A percentile compares a stretch with the other conserved stretches of the same genome.
These are phyloP conservation scores for Limosa lapponica DNA, from an alignment of 2,797 vertebrate genomes.

Conservation along the genomic window DNA sequence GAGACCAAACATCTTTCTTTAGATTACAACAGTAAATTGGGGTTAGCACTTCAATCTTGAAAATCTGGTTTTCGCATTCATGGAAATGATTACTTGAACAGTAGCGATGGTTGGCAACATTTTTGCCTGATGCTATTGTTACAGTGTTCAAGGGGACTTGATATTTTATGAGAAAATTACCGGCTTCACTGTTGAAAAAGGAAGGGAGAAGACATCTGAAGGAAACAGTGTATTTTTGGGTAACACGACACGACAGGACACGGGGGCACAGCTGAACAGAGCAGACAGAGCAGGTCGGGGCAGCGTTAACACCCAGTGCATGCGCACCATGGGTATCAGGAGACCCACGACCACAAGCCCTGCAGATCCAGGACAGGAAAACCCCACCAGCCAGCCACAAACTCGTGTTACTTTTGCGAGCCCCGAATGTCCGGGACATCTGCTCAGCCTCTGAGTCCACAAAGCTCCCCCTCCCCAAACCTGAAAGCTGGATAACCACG, in stretches of 20 bases:
- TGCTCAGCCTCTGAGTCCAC: neutral
- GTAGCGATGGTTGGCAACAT: neutral
- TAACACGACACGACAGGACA: fast-evolving
- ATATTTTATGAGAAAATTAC: neutral
- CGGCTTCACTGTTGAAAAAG: neutral
- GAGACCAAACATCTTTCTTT: neutral
- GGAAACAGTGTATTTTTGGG: neutral
- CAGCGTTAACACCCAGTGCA: fast-evolving
- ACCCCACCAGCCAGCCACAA: neutral
- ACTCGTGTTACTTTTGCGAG: neutral
- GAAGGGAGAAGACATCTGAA: neutral
- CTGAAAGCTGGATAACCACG: neutral
- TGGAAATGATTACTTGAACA: neutral
- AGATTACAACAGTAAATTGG: neutral
- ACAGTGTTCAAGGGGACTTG: neutral
- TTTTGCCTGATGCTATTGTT: neutral
- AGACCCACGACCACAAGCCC: neutral
- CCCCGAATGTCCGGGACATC: neutral
- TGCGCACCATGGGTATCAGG: fast-evolving
- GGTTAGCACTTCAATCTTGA: neutral
- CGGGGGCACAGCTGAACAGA: neutral
- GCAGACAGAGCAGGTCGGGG: neutral
- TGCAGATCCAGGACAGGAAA: neutral
- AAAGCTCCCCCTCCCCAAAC: neutral
- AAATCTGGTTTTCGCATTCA: neutral